phyloP scores from a whole-genome alignment of 2,113 vertebrate genomes.

The Podiceps cristatus region DNA sequence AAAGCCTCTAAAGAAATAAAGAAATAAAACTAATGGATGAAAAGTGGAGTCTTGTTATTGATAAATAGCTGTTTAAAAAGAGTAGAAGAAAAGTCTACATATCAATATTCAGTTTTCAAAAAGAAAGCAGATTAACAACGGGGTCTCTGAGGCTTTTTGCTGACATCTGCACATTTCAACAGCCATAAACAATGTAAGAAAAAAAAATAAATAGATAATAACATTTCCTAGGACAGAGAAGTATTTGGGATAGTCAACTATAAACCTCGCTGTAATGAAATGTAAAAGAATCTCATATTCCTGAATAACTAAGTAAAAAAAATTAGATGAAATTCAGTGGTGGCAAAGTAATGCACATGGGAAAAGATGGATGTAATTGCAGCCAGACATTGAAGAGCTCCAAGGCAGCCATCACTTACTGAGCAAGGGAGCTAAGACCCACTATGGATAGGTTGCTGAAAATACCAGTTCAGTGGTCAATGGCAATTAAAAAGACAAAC shows the following conservation, averaged over 20 bases:
- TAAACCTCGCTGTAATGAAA: not conserved
- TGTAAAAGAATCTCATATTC: not conserved
- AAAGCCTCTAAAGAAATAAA: not conserved
- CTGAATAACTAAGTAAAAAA: not conserved
- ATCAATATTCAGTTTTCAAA: not conserved
- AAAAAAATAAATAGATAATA: not conserved
- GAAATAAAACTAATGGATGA: not conserved
- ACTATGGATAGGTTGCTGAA: not conserved
- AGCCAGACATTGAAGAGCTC: not conserved
- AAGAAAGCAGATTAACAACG: not conserved
- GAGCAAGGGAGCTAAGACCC: not conserved
- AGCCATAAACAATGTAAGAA: not conserved
- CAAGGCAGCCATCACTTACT: not conserved
- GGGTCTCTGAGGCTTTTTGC: not conserved
- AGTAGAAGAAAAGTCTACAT: not conserved
- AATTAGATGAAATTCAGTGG: not conserved
- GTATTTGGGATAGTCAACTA: not conserved
- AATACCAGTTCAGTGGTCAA: not conserved
- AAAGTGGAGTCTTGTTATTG: not conserved
- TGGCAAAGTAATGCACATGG: not conserved
- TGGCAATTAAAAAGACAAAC: not conserved
- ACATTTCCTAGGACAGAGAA: not conserved
- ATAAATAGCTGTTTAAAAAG: not conserved
- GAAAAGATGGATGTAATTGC: not conserved
- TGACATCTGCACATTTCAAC: not conserved